These are phyloP conservation scores for Sebastes wilsoni DNA, from an alignment of 2,797 vertebrate species.

Conservation along the genomic window DNA sequence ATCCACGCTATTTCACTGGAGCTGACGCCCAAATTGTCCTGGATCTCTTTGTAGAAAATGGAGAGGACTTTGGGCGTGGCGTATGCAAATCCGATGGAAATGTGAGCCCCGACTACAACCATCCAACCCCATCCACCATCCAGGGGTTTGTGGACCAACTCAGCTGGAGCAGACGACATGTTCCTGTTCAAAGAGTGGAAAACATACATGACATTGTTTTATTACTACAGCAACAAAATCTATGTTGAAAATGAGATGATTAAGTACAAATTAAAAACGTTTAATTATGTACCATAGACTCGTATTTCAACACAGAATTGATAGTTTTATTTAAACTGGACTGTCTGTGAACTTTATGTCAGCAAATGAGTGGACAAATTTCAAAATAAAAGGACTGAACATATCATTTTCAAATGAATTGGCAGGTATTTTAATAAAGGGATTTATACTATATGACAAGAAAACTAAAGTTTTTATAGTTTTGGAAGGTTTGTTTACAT, in stretches of 20 bases:
- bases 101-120: constrained; percentile 83
- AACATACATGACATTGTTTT: background rate
- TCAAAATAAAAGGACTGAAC: no score
- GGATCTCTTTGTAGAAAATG: constrained; percentile 88
- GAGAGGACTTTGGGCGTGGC: constrained; percentile 85
- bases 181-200: constrained; percentile 31
- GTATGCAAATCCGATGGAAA: constrained; percentile 87
- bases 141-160: constrained; percentile 54
- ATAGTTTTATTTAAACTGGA: no score
- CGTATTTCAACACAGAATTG: no score
- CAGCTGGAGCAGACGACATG: constrained; percentile 73
- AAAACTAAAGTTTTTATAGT: background rate
- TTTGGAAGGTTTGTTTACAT: background rate
- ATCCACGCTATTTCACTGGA: constrained; percentile 85
- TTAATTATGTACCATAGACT: no score
- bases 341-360: no score
- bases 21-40: constrained; percentile 81
- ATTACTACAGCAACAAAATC: background rate
- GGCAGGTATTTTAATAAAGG: background rate
- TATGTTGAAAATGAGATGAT: background rate
- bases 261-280: no score
- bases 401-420: background rate
- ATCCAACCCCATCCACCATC: constrained; percentile 87
- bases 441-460: accelerated
- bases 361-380: no score